Conservation (phyloP, 2,113 vertebrate genomes). For the Merops nubicus region DNA sequence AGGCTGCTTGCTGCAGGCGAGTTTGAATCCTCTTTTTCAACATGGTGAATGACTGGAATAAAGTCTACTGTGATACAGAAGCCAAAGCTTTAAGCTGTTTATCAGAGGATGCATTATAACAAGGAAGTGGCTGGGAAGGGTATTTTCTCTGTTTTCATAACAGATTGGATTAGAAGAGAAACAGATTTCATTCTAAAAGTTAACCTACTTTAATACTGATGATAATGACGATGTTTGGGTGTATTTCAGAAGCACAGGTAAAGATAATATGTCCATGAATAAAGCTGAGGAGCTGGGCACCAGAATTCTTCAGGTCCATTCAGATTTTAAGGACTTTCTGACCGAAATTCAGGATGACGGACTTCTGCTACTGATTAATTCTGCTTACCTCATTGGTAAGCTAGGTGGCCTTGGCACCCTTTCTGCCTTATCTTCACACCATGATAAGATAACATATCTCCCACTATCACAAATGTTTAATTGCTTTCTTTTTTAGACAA, state of each 20-base stretch:
- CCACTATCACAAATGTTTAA: background rate
- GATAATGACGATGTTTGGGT: background rate
- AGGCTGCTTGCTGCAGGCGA: conserved; percentile 52
- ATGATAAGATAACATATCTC: background rate
- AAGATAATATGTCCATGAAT: background rate
- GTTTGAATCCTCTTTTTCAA: conserved; percentile 51
- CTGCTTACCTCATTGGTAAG: background rate
- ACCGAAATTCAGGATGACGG: background rate
- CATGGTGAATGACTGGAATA: background rate
- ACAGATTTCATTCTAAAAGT: background rate
- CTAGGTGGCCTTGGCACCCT: background rate
- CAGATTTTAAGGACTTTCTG: background rate
- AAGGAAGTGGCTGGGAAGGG: conserved; percentile 18
- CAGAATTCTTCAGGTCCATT: background rate
- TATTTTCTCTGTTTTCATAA: conserved; percentile 37
- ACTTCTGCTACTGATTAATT: background rate
- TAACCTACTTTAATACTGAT: background rate
- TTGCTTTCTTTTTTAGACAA: background rate
- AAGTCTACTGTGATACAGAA: conserved; percentile 27
- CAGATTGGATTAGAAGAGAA: conserved; percentile 23
- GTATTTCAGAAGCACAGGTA: background rate
- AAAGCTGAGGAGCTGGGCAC: background rate
- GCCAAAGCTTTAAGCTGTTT: conserved; percentile 55
- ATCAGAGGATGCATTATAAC: conserved; percentile 43
- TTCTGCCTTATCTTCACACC: background rate